These are phyloP conservation scores for Dicaeum eximium DNA, from an alignment of 2,113 vertebrate genomes.

Conservation along the genomic window DNA sequence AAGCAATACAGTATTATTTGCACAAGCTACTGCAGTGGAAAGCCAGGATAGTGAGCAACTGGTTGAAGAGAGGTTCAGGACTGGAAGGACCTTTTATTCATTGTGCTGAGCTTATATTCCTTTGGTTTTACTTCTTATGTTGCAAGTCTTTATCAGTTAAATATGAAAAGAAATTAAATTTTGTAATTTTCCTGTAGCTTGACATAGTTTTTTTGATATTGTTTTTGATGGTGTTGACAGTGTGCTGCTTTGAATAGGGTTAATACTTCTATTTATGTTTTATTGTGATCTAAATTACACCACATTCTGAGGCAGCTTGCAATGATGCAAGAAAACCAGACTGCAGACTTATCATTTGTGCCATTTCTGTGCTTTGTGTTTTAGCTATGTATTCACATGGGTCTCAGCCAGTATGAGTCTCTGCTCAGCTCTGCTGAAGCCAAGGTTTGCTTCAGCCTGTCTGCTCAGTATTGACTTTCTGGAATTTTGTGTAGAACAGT, in stretches of 20 bases:
- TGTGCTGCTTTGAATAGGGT: background rate
- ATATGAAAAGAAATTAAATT: background rate
- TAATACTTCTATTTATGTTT: background rate
- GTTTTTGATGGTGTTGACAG: background rate
- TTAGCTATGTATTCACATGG: background rate
- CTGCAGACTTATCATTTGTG: background rate
- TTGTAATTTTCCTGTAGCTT: background rate
- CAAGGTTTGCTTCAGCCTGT: background rate
- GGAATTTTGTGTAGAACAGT: background rate
- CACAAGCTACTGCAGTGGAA: background rate
- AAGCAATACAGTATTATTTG: background rate
- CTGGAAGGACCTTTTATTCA: background rate
- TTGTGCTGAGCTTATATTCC: background rate
- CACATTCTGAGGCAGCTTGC: background rate
- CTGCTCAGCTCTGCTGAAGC: background rate
- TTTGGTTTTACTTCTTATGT: background rate
- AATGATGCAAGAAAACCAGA: background rate
- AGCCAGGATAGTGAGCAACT: background rate
- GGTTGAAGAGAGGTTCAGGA: background rate
- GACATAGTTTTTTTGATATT: background rate
- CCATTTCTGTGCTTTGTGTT: background rate
- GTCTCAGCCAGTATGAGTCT: background rate
- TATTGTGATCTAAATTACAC: background rate
- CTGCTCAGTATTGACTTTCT: background rate
- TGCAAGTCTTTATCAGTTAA: background rate